A percentile compares a stretch with the other conserved stretches of the same genome.
phyloP scores from a whole-genome alignment of 2,113 vertebrate species.

The Chaetops frenatus region DNA sequence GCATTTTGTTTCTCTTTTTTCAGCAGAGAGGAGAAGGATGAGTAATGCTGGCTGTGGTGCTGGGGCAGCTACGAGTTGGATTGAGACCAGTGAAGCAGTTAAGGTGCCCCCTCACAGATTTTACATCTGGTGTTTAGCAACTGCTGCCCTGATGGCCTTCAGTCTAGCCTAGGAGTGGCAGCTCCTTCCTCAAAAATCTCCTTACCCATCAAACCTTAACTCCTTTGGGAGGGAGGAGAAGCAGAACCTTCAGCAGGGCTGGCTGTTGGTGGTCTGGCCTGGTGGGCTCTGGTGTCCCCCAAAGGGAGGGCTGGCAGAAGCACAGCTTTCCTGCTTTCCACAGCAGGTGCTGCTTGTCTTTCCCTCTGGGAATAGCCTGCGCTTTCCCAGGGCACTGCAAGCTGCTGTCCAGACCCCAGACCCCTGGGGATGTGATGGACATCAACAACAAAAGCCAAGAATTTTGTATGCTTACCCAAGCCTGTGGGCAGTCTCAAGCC shows the following conservation, averaged over 20 bases:
- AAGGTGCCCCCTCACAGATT: neutral
- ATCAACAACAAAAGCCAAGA: neutral
- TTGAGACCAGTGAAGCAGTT: neutral
- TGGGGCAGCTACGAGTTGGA: neutral
- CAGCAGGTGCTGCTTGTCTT: neutral
- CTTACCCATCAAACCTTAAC: neutral
- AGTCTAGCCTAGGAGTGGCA: neutral
- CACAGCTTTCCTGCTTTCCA: neutral
- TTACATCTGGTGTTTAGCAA: neutral
- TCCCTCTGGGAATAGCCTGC: neutral
- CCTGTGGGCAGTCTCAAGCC: neutral
- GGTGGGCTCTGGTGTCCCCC: neutral
- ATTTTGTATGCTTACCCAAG: neutral
- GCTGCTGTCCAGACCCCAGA: neutral
- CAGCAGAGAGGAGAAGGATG: neutral
- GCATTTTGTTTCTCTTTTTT: neutral
- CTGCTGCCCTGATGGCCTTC: neutral
- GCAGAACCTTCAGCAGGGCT: neutral
- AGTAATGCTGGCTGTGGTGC: neutral
- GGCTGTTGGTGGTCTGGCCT: neutral
- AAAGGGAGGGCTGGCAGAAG: neutral
- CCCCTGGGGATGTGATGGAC: neutral
- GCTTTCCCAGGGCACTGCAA: neutral
- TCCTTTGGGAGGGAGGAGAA: neutral
- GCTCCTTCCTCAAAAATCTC: neutral